Base-by-base conservation (phyloP, 1,140 invertebrate genomes). In the Colletes gigas region DNA sequence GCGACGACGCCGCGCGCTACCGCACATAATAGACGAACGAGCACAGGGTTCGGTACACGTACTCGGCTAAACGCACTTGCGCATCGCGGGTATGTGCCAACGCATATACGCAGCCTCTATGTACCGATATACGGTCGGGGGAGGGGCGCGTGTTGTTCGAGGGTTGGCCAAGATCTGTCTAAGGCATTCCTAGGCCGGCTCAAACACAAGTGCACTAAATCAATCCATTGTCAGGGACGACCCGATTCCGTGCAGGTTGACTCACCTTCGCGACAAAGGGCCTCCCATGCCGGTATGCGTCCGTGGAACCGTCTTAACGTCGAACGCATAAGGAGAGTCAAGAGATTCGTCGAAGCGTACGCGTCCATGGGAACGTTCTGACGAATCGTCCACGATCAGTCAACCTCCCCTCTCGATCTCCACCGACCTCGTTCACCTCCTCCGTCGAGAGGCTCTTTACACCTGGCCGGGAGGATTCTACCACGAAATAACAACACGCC, bases 201-300 rank as follows among this genome's bases (percentile, higher is more conserved):
- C 78, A 57, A 81, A 87, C 83, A 78, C 84, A 87, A 90, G 87
- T 88, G 83, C 88, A 89, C 84, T 89, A 91, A 90, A 91, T 91
- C 90, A 91, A 91, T 91, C 89, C 69, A 90, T 91, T 90, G 90
- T 91, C 87, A 83, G 74, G 77, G 50, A 54, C 88, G 87, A 87
- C 84, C 87, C 88, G 88, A 90, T 90, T 88, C 78, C 76, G 57
- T 66, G 59, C 83, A 90, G 87, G 88, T 90, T 90, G 90, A 90
- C 88, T 91, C 90, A 90, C 85, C 87, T 87, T 72, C 39, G 63
- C 60, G 83, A 87, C 88, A 89, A 88, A 89, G 83, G 82, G 57
- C 50, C 81, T 72, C 68, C 63, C 84, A 6, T 65, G 57, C 55
- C 44, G 74, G 30, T 60, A 68, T 54, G 63, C 50, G 66, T 54